Evolutionary conservation across 2,113 vertebrate species (phyloP).

Genomic region (Protobothrops flavoviridis): DNA sequence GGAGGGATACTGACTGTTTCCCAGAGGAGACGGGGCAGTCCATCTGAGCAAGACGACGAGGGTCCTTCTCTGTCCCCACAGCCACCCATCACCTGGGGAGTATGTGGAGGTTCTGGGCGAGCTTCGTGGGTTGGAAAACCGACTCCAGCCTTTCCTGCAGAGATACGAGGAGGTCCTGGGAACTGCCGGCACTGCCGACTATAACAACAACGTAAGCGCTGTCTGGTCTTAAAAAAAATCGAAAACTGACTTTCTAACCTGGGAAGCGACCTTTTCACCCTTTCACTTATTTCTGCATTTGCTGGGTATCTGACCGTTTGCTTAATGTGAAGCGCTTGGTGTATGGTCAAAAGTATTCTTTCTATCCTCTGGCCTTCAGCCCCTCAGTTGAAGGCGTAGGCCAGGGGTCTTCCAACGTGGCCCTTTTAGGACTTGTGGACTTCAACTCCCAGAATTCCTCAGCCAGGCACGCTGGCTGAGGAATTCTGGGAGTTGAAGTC

Average conservation of each 20-base stretch:
- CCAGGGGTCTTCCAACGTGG: background rate
- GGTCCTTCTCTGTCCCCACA: conserved; percentile 29
- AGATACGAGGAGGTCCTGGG: conserved; percentile 85
- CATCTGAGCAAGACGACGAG: background rate
- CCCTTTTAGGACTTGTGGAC: no score
- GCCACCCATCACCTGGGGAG: conserved; percentile 84
- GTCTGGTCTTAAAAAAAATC: background rate
- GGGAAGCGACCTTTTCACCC: background rate
- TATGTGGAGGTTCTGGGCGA: conserved; percentile 84
- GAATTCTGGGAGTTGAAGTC: no score
- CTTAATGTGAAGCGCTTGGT: background rate
- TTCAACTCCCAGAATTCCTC: no score
- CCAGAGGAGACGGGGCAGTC: background rate
- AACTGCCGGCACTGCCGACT: conserved; percentile 77
- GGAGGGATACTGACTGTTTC: no score
- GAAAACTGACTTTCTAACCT: background rate
- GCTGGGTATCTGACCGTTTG: background rate
- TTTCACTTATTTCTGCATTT: background rate
- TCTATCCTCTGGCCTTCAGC: background rate
- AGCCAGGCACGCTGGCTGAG: no score
- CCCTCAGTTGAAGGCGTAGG: background rate
- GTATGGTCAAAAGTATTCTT: background rate
- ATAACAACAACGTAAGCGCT: conserved; percentile 82
- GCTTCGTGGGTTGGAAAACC: conserved; percentile 79
- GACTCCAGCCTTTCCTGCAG: conserved; percentile 87